Base-by-base conservation (phyloP, 2,888 invertebrate species). In the Globia sparganii region DNA sequence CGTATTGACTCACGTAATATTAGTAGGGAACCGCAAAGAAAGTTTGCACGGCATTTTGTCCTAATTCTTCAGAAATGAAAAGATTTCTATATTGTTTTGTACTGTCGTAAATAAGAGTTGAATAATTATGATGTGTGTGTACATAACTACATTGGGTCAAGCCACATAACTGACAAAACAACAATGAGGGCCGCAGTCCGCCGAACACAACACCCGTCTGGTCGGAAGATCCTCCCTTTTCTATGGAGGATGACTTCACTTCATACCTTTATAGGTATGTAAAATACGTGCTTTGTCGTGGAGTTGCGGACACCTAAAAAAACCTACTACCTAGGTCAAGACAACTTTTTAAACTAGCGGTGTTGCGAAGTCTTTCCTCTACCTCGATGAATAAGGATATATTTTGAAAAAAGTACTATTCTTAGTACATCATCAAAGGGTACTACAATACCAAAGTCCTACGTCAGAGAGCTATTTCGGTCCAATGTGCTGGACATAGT, bases 1-100 rank as follows among this genome's bases (percentile, higher is more conserved):
- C 25, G 43, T 59, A 68, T 71, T 81, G 78, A 72, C 49, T 65
- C 13, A 72, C 59, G 64, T 53, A 79, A 64, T 61, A 61, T 66
- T 65, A 49, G 40, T 70, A 31, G n/a, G n/a, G 21, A 58, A 66
- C 13, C 37, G 49, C 25, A 66, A 43, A 74, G 46, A 34, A 69
- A 62, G 34, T 66, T 72, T 66, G 3, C 58, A 65, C 49, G 49
- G 31, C n/a, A 79, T 69, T 82, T 75, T 69, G 68, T 56, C 68
- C 31, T 13, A 43, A 43, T 40, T 49, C 34, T 21, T 58, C 28
- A 31, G 53, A 8, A 53, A 59, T 25, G 25, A 11, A n/a, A 53
- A 68, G 11, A 15, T 28, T 21, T 53, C 31, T 43, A 66, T 21
- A 13, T n/a, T 62, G 0, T 28, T 69, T 31, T 37, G 15, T 37